phyloP scores from a whole-genome alignment of 1,140 invertebrate species.

The Pararge aegeria region DNA sequence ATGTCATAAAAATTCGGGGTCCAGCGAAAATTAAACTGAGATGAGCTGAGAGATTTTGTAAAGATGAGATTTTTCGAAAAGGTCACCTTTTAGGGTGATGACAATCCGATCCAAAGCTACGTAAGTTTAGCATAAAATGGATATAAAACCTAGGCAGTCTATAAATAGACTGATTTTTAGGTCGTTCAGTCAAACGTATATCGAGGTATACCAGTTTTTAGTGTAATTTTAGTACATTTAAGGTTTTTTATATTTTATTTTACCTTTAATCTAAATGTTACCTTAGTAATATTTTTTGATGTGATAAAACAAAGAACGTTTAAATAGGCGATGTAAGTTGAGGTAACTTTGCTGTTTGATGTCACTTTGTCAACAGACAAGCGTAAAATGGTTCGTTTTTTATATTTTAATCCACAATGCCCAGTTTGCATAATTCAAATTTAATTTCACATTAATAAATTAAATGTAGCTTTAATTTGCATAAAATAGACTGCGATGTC shows the following conservation, averaged over 20 bases:
- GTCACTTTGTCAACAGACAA: too few species aligned
- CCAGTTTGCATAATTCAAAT: too few species aligned
- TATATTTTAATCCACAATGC: too few species aligned
- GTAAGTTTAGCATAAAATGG: neutral
- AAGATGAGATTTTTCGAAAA: slow-evolving; percentile 1
- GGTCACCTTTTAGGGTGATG: neutral
- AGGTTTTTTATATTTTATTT: neutral
- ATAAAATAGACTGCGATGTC: too few species aligned
- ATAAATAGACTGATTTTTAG: neutral
- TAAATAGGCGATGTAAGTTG: neutral
- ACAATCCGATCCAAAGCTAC: slow-evolving; percentile 5
- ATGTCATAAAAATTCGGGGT: neutral
- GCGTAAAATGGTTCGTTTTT: too few species aligned
- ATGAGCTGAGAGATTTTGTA: slow-evolving; percentile 7
- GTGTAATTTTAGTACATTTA: neutral
- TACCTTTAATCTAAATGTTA: neutral
- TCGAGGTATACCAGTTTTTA: neutral
- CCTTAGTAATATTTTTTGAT: neutral
- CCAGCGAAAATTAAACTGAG: neutral
- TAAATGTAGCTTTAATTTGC: too few species aligned
- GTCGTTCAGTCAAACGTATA: neutral
- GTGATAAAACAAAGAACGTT: neutral
- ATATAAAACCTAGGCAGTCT: neutral
- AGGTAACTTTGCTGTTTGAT: too few species aligned
- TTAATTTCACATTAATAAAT: too few species aligned